Percentiles rank a stretch among this genome's conserved stretches.
Evolutionary conservation across 2,113 vertebrate genomes (phyloP).

Genomic region (Anolis carolinensis): DNA sequence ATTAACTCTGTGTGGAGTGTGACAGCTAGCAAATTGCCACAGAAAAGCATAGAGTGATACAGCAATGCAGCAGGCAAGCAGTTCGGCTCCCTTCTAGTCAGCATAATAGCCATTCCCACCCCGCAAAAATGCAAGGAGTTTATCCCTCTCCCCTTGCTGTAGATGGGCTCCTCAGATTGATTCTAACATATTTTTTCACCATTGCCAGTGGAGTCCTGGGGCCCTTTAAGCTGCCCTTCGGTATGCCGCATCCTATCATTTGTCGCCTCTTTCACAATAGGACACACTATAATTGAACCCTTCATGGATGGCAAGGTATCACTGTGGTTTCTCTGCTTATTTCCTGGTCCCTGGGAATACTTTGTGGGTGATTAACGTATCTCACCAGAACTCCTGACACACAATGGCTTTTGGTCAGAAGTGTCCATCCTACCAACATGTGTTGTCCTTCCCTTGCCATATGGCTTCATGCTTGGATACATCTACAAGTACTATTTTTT

Average conservation of each 20-base stretch:
- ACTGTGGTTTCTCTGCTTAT: neutral
- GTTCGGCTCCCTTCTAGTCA: neutral
- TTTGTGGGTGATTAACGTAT: neutral
- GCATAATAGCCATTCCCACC: no score
- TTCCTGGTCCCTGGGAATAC: neutral
- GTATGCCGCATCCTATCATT: neutral
- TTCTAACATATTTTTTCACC: neutral
- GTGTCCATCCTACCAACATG: neutral
- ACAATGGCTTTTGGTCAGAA: no score
- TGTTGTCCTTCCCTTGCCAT: no score
- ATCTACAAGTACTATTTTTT: neutral
- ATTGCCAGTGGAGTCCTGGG: neutral
- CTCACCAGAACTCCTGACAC: neutral
- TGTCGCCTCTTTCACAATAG: neutral
- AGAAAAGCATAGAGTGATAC: neutral
- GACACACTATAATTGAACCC: neutral
- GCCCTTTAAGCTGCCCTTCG: neutral
- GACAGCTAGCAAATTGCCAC: constrained; percentile 5
- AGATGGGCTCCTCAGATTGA: neutral
- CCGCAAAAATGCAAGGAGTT: neutral
- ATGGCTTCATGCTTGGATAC: neutral
- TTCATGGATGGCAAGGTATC: neutral
- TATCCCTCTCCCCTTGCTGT: neutral
- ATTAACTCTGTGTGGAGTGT: neutral
- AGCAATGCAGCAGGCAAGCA: neutral